A percentile compares a stretch with the other conserved stretches of the same genome.
These are phyloP conservation scores for Drosophila triauraria DNA, from an alignment of 1,140 invertebrate species.

Conservation along the genomic window DNA sequence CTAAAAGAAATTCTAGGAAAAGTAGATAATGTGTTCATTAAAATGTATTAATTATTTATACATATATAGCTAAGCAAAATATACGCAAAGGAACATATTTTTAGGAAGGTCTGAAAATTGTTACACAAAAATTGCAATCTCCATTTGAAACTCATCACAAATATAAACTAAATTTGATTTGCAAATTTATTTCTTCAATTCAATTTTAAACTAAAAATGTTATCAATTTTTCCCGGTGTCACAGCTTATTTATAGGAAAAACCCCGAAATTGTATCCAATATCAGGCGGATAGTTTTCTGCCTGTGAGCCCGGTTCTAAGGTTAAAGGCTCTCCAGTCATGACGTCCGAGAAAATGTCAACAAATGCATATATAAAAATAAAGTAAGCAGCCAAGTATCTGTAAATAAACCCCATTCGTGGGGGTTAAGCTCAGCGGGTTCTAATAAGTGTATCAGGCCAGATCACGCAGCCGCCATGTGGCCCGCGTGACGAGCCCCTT, in stretches of 20 bases:
- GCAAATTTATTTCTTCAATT: neutral
- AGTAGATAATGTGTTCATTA: neutral
- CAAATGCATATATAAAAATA: slow-evolving; percentile 21
- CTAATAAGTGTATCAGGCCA: slow-evolving; percentile 6
- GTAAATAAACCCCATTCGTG: slow-evolving; percentile 21
- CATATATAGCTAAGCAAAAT: no score
- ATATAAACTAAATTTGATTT: neutral
- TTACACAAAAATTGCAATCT: no score
- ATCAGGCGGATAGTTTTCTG: neutral
- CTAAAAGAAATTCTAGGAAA: neutral
- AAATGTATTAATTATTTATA: neutral
- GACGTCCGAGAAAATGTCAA: slow-evolving; percentile 35
- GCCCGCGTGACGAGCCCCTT: slow-evolving; percentile 57
- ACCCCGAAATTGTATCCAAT: neutral
- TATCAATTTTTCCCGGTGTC: neutral
- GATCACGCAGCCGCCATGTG: slow-evolving; percentile 56
- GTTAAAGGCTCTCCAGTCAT: neutral
- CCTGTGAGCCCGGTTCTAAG: neutral
- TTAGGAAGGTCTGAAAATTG: no score
- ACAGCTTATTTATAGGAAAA: neutral
- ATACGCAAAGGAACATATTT: no score
- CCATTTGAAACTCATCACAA: no score
- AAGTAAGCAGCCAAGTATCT: neutral
- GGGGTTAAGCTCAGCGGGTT: slow-evolving; percentile 13
- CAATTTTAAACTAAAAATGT: neutral